phyloP scores from a whole-genome alignment of 2,797 vertebrate species.

The Chaenodraco wilsoni region DNA sequence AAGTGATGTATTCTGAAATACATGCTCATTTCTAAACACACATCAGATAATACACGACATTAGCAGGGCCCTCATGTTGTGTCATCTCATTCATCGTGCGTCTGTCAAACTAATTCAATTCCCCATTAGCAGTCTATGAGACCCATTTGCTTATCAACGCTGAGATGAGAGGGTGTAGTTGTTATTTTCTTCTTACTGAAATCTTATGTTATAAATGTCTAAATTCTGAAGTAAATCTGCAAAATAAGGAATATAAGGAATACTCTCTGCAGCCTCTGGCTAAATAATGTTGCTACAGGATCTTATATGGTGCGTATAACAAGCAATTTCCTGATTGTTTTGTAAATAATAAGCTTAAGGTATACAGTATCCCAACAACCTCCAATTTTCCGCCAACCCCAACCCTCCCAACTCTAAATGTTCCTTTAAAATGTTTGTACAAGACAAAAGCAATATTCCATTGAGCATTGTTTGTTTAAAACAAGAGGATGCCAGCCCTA shows the following conservation, averaged over 20 bases:
- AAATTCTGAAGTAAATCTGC: neutral
- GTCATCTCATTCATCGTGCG: conserved; percentile 50
- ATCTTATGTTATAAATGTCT: no score
- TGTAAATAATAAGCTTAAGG: neutral
- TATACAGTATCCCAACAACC: no score
- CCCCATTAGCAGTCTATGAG: conserved; percentile 48
- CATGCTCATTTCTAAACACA: conserved; percentile 44
- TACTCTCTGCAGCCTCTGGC: neutral
- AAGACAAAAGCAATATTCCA: neutral
- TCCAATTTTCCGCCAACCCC: neutral
- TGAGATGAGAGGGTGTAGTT: conserved; percentile 1
- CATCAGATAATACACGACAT: conserved; percentile 54
- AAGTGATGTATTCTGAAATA: conserved; percentile 38
- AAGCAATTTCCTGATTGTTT: neutral
- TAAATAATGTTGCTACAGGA: neutral
- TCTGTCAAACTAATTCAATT: conserved; percentile 59
- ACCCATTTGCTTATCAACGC: conserved; percentile 38
- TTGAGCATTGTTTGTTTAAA: neutral
- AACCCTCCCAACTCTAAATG: neutral
- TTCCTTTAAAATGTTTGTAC: neutral
- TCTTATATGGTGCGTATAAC: neutral
- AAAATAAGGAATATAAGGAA: neutral
- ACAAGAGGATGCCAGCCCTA: neutral
- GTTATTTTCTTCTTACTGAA: conserved; percentile 22
- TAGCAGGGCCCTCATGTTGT: conserved; percentile 45